These are phyloP conservation scores for Drosophila nr. perissopoda DNA, from an alignment of 2,888 invertebrate genomes.

Conservation along the genomic window DNA sequence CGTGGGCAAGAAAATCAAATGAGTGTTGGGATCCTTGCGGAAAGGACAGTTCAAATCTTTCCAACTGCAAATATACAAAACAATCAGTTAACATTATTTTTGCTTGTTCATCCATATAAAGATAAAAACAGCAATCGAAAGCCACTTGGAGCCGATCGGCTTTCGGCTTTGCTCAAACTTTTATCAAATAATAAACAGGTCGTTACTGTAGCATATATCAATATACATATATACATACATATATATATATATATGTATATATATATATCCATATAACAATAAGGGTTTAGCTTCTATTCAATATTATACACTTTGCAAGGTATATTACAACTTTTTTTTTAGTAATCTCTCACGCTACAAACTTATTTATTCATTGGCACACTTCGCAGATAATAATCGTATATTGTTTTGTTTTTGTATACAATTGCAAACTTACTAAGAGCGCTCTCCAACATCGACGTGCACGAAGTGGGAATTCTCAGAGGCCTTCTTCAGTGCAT, in stretches of 20 bases:
- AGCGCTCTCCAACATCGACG: conserved; percentile 91
- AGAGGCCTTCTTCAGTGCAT: conserved; percentile 88
- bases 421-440: conserved; percentile 87
- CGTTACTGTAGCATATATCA: neutral
- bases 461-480: conserved; percentile 89
- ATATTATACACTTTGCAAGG: neutral
- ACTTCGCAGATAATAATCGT: neutral
- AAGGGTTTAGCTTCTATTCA: neutral
- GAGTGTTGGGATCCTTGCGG: conserved; percentile 90
- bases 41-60: conserved; percentile 93
- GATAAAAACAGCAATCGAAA: conserved; percentile 38
- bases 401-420: neutral
- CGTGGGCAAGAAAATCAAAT: conserved; percentile 93
- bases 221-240: neutral
- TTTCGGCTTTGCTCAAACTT: conserved; percentile 15
- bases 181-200: conserved; percentile 52
- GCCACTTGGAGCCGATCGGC: conserved; percentile 16
- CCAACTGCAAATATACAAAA: conserved; percentile 88
- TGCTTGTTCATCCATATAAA: conserved; percentile 7
- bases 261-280: neutral
- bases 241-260: neutral
- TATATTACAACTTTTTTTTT: neutral
- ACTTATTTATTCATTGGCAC: neutral
- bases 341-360: neutral
- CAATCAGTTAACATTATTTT: conserved; percentile 14